Conservation (phyloP, 2,797 vertebrate species). For the Rhinichthys osculus region DNA sequence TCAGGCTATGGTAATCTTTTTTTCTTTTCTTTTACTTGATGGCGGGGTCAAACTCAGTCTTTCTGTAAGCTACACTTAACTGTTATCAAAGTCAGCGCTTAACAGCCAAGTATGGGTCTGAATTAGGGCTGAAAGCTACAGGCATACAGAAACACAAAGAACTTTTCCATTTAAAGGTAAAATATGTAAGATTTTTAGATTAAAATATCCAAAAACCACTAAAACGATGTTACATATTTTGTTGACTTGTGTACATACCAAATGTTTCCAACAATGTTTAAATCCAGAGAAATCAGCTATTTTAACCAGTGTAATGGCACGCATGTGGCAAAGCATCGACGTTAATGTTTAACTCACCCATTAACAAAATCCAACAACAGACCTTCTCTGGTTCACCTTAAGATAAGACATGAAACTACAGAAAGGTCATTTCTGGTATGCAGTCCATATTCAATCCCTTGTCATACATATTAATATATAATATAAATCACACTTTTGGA, state of each 20-base stretch:
- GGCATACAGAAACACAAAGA: not conserved
- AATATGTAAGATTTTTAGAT: too few relatives aligned
- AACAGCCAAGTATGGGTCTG: slow-evolving; percentile 32
- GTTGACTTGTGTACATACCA: too few relatives aligned
- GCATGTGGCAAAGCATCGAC: too few relatives aligned
- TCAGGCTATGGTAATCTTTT: not conserved
- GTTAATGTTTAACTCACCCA: too few relatives aligned
- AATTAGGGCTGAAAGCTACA: slow-evolving; percentile 1
- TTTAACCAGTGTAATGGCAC: too few relatives aligned
- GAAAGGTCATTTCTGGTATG: not conserved
- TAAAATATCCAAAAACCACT: too few relatives aligned
- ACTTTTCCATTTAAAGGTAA: not conserved
- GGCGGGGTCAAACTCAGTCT: slow-evolving; percentile 5
- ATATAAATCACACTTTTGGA: not conserved
- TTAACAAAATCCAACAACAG: not conserved
- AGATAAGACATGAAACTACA: not conserved
- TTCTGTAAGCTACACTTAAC: slow-evolving; percentile 22
- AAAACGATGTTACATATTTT: too few relatives aligned
- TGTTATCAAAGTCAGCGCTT: slow-evolving; percentile 31
- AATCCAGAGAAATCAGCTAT: too few relatives aligned
- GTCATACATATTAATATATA: not conserved
- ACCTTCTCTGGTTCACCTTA: not conserved
- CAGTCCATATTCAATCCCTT: not conserved
- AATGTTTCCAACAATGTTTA: too few relatives aligned
- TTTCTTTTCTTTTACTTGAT: slow-evolving; percentile 21